Base-by-base conservation (phyloP, 1,140 invertebrate genomes). In the Metaphire vulgaris region DNA sequence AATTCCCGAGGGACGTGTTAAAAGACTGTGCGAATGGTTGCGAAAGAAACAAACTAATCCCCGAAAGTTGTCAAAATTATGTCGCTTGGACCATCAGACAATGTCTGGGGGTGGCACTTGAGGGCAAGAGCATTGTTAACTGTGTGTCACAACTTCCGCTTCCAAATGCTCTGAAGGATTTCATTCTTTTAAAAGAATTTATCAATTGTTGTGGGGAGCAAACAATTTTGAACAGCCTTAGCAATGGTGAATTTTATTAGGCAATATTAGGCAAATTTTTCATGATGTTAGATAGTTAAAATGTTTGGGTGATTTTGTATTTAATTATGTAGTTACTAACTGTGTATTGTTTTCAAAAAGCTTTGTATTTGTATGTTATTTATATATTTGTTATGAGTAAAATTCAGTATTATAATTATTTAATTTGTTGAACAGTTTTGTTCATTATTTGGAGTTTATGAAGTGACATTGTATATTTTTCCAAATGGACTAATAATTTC, bases 161-260 rank as follows among this genome's bases (percentile, higher is more conserved):
- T 2, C 76, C 76, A 26, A 76, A n/a, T 31, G 72, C 72, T n/a
- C 14, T 77, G 65, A 74, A 30, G 31, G 71, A 69, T 69, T 74
- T 77, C 33, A 32, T 70, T 72, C 32, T 76, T 33, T 78, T 77
- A 56, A 72, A 75, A 34, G 66, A 68, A 1, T 77, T 76, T 15
- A 82, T 84, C 29, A 89, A 90, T 75, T 90, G 90, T 79, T 89
- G 90, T 76, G 82, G 90, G 75, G 90, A 91, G 77, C 87, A 90
- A 65, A 87, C 88, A 31, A 89, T 89, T 77, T 87, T 91, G 31
- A 69, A 77, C 64, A 33, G 65, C 30, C 64, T 68, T 56, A 33
- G 21, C 41, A 6, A 56, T 56, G 6, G 6, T 56, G 41, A 56
- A 56, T 56, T 6, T 12, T 21, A 56, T 56, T 21, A 56, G 41